Evolutionary conservation across 2,888 invertebrate genomes (phyloP).

Genomic region (Spodoptera picta): DNA sequence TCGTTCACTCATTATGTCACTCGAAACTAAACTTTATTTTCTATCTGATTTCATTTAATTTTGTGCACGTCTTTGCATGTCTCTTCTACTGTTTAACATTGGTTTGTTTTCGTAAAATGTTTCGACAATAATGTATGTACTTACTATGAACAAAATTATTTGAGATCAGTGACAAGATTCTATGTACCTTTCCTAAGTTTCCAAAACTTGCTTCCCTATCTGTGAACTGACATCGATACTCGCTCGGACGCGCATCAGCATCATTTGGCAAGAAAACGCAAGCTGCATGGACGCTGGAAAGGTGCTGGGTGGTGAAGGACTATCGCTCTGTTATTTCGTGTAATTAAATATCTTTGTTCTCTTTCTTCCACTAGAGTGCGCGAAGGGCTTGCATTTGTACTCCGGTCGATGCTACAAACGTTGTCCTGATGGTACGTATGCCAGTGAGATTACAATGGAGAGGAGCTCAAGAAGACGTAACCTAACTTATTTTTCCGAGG

Average conservation of each 20-base stretch:
- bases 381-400: slow-evolving; percentile 89
- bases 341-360: slow-evolving; percentile 80
- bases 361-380: slow-evolving; percentile 90
- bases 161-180: slow-evolving; percentile 88
- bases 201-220: slow-evolving; percentile 64
- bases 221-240: slow-evolving; percentile 71
- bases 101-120: slow-evolving; percentile 53
- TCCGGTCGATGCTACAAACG: slow-evolving; percentile 88
- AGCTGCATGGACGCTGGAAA: slow-evolving; percentile 84
- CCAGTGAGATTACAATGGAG: slow-evolving; percentile 78
- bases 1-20: slow-evolving; percentile 41
- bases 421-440: slow-evolving; percentile 88
- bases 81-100: slow-evolving; percentile 43
- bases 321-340: slow-evolving; percentile 66
- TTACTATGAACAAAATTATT: slow-evolving; percentile 76
- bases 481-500: slow-evolving; percentile 74
- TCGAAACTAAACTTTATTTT: slow-evolving; percentile 52
- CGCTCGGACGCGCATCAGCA: slow-evolving; percentile 73
- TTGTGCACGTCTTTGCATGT: slow-evolving; percentile 77
- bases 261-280: slow-evolving; percentile 76
- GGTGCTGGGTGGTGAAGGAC: slow-evolving; percentile 85
- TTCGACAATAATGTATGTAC: slow-evolving; percentile 30
- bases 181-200: slow-evolving; percentile 67
- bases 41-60: slow-evolving; percentile 85
- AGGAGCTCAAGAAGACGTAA: slow-evolving; percentile 81